A percentile compares a stretch with the other conserved stretches of the same genome.
phyloP scores from a whole-genome alignment of 2,113 vertebrate genomes.

The Zosterops borbonicus region DNA sequence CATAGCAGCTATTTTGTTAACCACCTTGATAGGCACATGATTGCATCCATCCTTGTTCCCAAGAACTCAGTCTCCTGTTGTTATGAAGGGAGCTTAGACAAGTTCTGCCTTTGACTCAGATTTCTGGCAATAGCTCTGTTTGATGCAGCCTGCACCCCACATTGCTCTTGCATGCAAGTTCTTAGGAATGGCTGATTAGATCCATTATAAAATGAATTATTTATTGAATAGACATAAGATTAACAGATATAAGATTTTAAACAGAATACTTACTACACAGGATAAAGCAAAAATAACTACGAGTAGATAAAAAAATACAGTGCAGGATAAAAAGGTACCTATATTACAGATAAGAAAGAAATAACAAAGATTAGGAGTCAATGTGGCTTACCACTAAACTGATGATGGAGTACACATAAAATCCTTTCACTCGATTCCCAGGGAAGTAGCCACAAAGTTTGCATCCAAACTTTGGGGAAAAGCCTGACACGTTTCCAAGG shows the following conservation, averaged over 20 bases:
- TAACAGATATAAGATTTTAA: background rate
- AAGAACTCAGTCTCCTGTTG: background rate
- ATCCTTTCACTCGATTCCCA: background rate
- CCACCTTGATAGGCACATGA: background rate
- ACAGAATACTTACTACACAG: background rate
- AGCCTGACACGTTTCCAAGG: fast-evolving
- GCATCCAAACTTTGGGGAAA: background rate
- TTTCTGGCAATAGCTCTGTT: background rate
- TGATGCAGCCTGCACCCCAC: background rate
- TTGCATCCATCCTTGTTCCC: background rate
- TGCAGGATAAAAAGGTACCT: background rate
- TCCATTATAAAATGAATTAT: background rate
- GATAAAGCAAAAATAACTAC: background rate
- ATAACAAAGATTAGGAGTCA: background rate
- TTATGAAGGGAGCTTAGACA: background rate
- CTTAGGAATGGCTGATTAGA: background rate
- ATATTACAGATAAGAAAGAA: background rate
- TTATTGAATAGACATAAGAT: background rate
- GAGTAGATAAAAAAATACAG: background rate
- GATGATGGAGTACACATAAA: background rate
- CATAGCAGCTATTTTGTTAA: background rate
- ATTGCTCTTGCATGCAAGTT: background rate
- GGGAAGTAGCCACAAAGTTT: background rate
- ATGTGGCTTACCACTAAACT: background rate
- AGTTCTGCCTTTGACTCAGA: background rate